These are phyloP conservation scores for Macquaria australasica DNA, from an alignment of 2,113 vertebrate species.

Conservation along the genomic window DNA sequence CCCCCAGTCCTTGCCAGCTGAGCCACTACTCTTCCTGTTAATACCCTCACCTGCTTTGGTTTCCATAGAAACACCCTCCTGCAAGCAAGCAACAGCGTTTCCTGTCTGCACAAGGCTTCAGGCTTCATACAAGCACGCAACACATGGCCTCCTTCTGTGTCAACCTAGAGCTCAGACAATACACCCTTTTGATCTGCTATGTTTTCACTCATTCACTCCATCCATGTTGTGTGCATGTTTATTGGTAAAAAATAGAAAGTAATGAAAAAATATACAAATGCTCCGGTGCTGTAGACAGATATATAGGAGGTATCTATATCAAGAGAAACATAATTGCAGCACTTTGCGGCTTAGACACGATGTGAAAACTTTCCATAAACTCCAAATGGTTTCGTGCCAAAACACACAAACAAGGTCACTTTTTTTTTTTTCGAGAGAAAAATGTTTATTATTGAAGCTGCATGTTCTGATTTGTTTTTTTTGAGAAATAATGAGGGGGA, in stretches of 20 bases:
- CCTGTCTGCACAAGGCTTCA: conserved; percentile 67
- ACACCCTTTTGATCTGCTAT: not conserved
- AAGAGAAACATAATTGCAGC: not conserved
- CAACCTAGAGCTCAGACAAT: conserved; percentile 15
- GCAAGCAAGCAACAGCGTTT: conserved; percentile 63
- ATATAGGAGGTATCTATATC: not conserved
- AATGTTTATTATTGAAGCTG: conserved; percentile 66
- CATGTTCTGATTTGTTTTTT: conserved; percentile 49
- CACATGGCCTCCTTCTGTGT: conserved; percentile 55
- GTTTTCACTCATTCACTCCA: conserved; percentile 3
- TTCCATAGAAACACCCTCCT: conserved; percentile 75
- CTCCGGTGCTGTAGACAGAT: not conserved
- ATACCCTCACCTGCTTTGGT: conserved; percentile 80
- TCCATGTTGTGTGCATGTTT: not conserved
- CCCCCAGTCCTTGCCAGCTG: conserved; percentile 56
- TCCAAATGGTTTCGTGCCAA: conserved; percentile 35
- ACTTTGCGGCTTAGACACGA: conserved; percentile 1
- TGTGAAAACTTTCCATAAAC: conserved; percentile 55
- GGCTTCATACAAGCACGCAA: conserved; percentile 25
- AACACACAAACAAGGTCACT: conserved; percentile 49
- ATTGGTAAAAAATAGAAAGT: not conserved
- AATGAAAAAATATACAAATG: conserved; percentile 13
- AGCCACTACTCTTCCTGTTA: conserved; percentile 77
- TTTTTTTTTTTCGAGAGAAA: conserved; percentile 16
- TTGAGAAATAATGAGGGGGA: conserved; percentile 29